Evolutionary conservation across 2,888 invertebrate species (phyloP), one percentile per base, ranked within the genome.

Genomic region (Drosophila formosana): DNA sequence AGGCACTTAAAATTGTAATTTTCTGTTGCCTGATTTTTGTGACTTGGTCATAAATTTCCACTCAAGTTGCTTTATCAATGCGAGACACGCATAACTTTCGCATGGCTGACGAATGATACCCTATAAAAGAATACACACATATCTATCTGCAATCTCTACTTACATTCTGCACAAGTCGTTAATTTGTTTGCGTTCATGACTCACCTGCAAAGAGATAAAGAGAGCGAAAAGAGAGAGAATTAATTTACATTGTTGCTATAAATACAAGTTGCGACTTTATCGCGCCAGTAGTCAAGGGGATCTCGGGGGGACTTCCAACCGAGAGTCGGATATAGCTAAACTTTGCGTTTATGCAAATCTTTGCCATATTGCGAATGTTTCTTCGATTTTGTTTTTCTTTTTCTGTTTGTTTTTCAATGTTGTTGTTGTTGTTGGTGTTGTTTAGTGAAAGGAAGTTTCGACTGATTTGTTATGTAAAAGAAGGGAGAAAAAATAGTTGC

Each of bases 141-240:
- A 55, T 9, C 13, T 41, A 53, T 41, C 26, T 11, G 18, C 11
- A 6, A 50, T 37, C 6, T 53, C 6, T 43, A 62, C 53, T 52
- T 32, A 60, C 82, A 39, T 39, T 56, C 39, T 41, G 39, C 51
- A 32, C 30, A 51, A 56, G 57, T 64, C 43, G 75, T 64, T 60
- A 60, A 58, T 46, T 45, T 23, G 28, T 57, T 34, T 56, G 50
- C 63, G 50, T 41, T 47, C 41, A 63, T 71, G 68, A 84, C 84
- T 84, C 83, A 84, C 84, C 84, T 84, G 83, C 49, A 84, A 88
- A 51, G 70, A 88, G 52, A 85, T 47, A 84, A 60, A 53, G 8
- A 53, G 8, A 28, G 43, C 37, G 43, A 55, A 6, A 46, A 52
- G n/a, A 37, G n/a, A 37, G 4, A 23, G 43, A 66, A 71, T 64